These are phyloP conservation scores for Valencia hispanica DNA, from an alignment of 2,797 vertebrate genomes.

Conservation along the genomic window DNA sequence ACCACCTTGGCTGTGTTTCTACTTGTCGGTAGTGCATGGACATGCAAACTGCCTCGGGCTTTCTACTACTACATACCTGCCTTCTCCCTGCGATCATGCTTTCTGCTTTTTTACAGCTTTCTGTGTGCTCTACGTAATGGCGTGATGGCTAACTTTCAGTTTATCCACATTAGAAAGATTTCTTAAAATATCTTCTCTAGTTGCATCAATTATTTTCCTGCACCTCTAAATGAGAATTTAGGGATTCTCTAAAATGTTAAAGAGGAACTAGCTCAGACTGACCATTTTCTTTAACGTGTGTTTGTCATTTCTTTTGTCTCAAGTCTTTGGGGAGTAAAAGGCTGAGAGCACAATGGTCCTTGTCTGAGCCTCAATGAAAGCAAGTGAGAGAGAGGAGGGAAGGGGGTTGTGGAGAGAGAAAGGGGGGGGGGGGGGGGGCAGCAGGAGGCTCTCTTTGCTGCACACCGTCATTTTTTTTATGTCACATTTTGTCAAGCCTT, in stretches of 20 bases:
- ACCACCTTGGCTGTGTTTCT: constrained; percentile 21
- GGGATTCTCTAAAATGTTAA: not conserved
- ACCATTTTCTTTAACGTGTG: constrained; percentile 42
- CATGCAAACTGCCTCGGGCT: constrained; percentile 43
- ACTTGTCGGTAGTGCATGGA: constrained; percentile 50
- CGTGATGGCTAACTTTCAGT: not conserved
- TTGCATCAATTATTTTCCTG: not conserved
- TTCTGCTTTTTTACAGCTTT: constrained; percentile 22
- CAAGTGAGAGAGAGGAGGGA: constrained; percentile 48
- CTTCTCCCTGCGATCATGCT: constrained; percentile 19
- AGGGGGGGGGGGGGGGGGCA: constrained; percentile 3
- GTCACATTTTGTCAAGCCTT: constrained; percentile 39
- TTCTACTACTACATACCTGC: constrained; percentile 9
- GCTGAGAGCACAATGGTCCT: constrained; percentile 71
- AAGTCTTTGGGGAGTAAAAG: constrained; percentile 58
- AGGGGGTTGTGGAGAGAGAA: constrained; percentile 13
- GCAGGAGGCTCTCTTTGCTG: constrained; percentile 51
- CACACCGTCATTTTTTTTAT: constrained; percentile 56
- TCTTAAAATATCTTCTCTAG: not conserved
- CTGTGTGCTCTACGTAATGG: not conserved
- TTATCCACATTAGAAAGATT: constrained; percentile 10
- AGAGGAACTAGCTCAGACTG: constrained; percentile 3
- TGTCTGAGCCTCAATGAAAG: constrained; percentile 73
- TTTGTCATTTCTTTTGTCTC: constrained; percentile 61
- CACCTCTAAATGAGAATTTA: constrained; percentile 8